phyloP scores from a whole-genome alignment of 2,888 invertebrate genomes.

The Amblyjoppa fuscipennis region DNA sequence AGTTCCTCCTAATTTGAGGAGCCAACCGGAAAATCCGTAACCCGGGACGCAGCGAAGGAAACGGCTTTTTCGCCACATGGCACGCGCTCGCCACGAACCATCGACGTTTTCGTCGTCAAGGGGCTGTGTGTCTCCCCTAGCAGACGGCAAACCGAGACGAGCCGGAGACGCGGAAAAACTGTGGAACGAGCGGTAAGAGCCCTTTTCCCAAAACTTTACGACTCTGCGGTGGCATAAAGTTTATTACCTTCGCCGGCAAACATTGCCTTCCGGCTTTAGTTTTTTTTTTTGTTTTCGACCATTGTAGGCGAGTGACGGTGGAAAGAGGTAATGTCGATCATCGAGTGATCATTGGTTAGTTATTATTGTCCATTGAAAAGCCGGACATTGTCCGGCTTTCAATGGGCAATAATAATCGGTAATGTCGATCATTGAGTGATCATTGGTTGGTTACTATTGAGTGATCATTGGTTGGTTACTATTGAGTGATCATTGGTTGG shows the following conservation, averaged over 20 bases:
- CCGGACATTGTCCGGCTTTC: no score
- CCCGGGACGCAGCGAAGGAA: conserved; percentile 11
- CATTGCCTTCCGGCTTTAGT: neutral
- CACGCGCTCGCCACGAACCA: conserved; percentile 72
- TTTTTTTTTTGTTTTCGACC: no score
- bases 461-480: no score
- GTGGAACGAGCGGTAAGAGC: conserved; percentile 30
- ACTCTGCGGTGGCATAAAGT: conserved; percentile 1
- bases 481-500: no score
- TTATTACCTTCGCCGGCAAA: conserved; percentile 17
- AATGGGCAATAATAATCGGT: no score
- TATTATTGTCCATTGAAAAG: no score
- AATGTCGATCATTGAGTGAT: no score
- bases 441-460: no score
- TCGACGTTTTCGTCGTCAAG: conserved; percentile 20
- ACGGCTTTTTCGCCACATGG: conserved; percentile 77
- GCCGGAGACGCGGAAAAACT: conserved; percentile 31
- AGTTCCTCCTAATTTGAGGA: conserved; percentile 72
- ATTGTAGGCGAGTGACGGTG: no score
- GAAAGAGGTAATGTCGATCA: no score
- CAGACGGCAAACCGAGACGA: conserved; percentile 20
- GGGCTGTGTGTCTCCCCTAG: neutral
- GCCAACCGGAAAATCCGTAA: conserved; percentile 73
- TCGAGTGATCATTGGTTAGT: no score
- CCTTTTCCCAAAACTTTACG: conserved; percentile 38